Conservation (phyloP, 2,888 invertebrate species). For the Thereva nobilitata region DNA sequence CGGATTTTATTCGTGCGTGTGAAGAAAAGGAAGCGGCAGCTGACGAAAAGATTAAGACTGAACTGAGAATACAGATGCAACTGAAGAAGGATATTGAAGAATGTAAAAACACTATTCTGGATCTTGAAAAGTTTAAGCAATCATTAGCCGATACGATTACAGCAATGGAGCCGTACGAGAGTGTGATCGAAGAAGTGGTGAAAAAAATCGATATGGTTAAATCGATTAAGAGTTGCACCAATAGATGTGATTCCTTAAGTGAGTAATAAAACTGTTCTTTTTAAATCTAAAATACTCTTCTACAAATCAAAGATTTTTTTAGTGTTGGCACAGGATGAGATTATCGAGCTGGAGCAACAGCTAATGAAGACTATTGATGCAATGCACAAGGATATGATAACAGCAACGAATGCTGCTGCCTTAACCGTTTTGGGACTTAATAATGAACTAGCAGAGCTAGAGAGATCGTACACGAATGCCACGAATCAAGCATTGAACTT, state of each 20-base stretch:
- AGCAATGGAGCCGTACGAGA: conserved; percentile 53
- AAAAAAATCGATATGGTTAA: conserved; percentile 49
- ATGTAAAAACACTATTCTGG: conserved; percentile 44
- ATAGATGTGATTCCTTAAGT: conserved; percentile 57
- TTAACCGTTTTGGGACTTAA: too few relatives aligned
- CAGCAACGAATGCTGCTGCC: too few relatives aligned
- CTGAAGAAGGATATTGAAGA: conserved; percentile 47
- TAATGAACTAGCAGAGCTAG: too few relatives aligned
- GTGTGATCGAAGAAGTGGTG: conserved; percentile 53
- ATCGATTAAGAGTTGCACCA: conserved; percentile 54
- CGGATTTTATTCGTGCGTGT: conserved; percentile 55
- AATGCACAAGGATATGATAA: too few relatives aligned
- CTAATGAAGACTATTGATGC: too few relatives aligned
- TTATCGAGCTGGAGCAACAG: too few relatives aligned
- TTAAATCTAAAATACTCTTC: too few relatives aligned
- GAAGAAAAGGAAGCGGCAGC: conserved; percentile 51
- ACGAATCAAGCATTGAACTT: too few relatives aligned
- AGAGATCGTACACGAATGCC: too few relatives aligned
- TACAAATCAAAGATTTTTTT: too few relatives aligned
- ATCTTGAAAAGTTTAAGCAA: conserved; percentile 48
- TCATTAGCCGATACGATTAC: conserved; percentile 49
- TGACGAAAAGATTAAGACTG: conserved; percentile 49
- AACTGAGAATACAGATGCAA: conserved; percentile 48
- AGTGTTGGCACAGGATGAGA: too few relatives aligned
- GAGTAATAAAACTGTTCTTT: conserved; percentile 34